These are phyloP conservation scores for Spermophilus dauricus DNA, from an alignment of 2,113 vertebrate species.

Conservation along the genomic window DNA sequence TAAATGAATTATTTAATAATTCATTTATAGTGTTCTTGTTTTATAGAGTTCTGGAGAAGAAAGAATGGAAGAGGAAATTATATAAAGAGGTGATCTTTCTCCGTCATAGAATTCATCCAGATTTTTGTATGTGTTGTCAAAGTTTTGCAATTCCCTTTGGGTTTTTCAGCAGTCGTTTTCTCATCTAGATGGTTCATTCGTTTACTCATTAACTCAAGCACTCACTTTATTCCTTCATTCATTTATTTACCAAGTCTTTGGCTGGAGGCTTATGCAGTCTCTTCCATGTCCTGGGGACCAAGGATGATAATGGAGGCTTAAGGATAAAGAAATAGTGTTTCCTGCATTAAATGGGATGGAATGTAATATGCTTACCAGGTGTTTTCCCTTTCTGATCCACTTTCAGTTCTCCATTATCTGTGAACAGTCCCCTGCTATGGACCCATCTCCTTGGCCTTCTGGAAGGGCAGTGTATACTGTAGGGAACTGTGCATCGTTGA, in stretches of 20 bases:
- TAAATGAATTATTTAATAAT: not conserved
- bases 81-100: constrained; percentile 21
- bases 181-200: not conserved
- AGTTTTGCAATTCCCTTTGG: not conserved
- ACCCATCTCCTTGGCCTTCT: not conserved
- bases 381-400: not conserved
- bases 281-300: not conserved
- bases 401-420: not conserved
- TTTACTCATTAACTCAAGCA: not conserved
- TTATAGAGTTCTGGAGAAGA: not conserved
- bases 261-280: not conserved
- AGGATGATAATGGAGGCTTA: not conserved
- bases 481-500: not conserved
- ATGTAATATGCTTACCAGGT: not conserved
- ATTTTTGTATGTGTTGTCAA: not conserved
- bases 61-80: constrained; percentile 20
- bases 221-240: not conserved
- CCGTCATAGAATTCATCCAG: not conserved
- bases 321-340: not conserved
- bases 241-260: not conserved
- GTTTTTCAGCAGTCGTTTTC: not conserved
- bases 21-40: constrained; percentile 4
- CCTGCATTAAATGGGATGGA: not conserved
- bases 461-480: not conserved
- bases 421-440: not conserved